Percentiles rank a stretch among this genome's conserved stretches.
Evolutionary conservation across 2,888 invertebrate genomes (phyloP).

Genomic region (Eucera pruinosa): DNA sequence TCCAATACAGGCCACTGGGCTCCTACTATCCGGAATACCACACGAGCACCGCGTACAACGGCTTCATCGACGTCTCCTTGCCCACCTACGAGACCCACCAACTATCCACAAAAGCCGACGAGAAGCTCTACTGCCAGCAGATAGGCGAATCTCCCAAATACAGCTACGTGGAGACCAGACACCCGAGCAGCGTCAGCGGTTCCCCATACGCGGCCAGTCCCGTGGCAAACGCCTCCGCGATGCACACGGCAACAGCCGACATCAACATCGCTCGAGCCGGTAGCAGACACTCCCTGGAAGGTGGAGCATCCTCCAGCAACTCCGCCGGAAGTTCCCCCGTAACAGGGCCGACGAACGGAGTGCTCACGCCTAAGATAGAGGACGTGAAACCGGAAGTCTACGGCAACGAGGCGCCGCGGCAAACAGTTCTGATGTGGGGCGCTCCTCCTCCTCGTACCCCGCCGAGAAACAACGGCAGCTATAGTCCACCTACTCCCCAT

Average conservation of each 20-base stretch:
- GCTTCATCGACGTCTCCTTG: conserved; percentile 91
- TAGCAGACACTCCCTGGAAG: conserved; percentile 82
- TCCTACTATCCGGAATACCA: conserved; percentile 92
- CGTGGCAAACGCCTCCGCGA: conserved; percentile 70
- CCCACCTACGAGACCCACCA: conserved; percentile 88
- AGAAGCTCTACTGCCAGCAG: conserved; percentile 88
- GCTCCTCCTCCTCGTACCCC: conserved; percentile 81
- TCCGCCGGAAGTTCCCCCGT: conserved; percentile 88
- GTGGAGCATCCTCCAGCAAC: conserved; percentile 86
- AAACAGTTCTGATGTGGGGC: conserved; percentile 98
- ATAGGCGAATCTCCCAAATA: conserved; percentile 86
- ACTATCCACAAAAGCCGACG: conserved; percentile 85
- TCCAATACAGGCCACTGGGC: conserved; percentile 95
- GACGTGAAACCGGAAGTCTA: conserved; percentile 86
- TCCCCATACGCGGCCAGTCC: conserved; percentile 80
- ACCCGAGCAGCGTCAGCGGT: conserved; percentile 79
- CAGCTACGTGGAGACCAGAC: conserved; percentile 80
- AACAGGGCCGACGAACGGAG: conserved; percentile 84
- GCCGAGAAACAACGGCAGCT: conserved; percentile 82
- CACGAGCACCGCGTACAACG: conserved; percentile 90
- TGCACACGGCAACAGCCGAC: conserved; percentile 63
- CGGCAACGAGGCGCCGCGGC: conserved; percentile 89
- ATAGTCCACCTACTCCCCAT: conserved; percentile 82
- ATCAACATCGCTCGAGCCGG: conserved; percentile 79
- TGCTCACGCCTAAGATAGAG: conserved; percentile 87